These are phyloP conservation scores for Propithecus deckenii DNA, from an alignment of 2,797 vertebrate genomes.

Conservation along the genomic window DNA sequence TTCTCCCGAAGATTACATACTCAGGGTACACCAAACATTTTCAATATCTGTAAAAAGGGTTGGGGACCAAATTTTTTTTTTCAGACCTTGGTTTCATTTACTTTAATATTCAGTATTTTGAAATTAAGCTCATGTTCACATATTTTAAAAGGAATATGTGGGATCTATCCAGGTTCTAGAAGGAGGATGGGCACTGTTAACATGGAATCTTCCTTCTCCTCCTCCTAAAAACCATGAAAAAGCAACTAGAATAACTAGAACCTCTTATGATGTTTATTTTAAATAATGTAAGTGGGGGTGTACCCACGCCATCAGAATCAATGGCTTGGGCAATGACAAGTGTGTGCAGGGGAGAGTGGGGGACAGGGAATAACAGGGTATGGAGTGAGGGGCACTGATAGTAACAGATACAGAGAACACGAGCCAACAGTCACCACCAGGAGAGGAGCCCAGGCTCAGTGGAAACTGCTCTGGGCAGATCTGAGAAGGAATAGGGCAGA, in stretches of 20 bases:
- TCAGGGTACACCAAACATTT: background rate
- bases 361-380: background rate
- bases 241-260: background rate
- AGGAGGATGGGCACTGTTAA: background rate
- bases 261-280: background rate
- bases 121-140: background rate
- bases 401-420: background rate
- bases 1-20: background rate
- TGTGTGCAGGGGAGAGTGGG: fast-evolving
- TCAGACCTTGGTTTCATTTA: background rate
- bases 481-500: background rate
- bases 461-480: background rate
- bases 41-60: background rate
- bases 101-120: background rate
- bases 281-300: background rate
- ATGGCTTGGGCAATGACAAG: background rate
- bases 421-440: background rate
- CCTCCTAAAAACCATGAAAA: background rate
- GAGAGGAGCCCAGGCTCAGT: background rate
- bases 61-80: background rate
- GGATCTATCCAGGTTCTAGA: background rate
- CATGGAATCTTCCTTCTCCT: background rate
- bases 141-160: background rate
- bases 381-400: background rate
- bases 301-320: background rate